phyloP scores from a whole-genome alignment of 2,113 vertebrate genomes.

The Bubo blakistoni region DNA sequence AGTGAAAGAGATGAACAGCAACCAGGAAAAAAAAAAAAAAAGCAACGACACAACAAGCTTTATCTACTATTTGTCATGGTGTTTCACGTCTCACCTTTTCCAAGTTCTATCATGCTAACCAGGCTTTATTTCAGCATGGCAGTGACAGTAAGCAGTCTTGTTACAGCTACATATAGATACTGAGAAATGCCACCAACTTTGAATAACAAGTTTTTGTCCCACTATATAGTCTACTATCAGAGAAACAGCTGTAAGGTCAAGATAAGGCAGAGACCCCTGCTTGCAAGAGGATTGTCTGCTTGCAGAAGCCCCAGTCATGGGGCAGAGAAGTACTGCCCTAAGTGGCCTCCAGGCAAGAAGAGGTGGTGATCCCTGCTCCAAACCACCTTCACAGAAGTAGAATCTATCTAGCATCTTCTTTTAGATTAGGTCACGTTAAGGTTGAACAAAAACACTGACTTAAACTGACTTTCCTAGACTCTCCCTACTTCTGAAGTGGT shows the following conservation, averaged over 20 bases:
- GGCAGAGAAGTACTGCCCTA: neutral
- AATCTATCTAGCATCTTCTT: neutral
- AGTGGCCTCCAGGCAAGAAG: neutral
- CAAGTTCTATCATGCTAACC: neutral
- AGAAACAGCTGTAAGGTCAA: neutral
- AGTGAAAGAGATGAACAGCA: neutral
- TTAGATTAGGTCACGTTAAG: neutral
- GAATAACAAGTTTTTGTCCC: neutral
- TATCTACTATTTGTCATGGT: neutral
- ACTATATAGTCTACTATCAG: neutral
- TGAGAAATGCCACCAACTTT: neutral
- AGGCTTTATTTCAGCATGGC: neutral
- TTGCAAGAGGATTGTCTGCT: neutral
- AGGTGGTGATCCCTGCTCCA: neutral
- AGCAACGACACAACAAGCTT: neutral
- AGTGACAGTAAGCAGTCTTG: neutral
- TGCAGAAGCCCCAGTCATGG: neutral
- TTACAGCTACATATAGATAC: neutral
- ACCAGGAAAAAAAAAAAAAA: neutral
- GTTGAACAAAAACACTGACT: neutral
- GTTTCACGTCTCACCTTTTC: neutral
- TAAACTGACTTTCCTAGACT: neutral
- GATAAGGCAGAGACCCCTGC: neutral
- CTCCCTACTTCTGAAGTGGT: neutral
- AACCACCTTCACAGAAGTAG: neutral